These are phyloP conservation scores for Copidosoma floridanum DNA, from an alignment of 1,140 invertebrate species.

Conservation along the genomic window DNA sequence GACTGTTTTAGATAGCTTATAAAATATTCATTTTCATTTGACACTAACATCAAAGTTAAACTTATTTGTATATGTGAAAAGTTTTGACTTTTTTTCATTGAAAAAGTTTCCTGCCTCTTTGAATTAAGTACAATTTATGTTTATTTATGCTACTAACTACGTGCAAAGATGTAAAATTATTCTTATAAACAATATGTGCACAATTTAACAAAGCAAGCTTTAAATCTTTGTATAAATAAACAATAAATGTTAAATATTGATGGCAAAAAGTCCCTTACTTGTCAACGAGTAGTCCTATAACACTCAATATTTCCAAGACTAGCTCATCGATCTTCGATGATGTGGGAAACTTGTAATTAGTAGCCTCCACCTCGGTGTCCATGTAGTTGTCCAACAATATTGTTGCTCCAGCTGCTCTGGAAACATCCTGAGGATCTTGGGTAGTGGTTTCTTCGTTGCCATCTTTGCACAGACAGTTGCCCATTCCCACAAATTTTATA, in stretches of 20 bases:
- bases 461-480: slow-evolving; percentile 65
- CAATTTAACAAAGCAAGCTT: neutral
- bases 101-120: too few species aligned
- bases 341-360: slow-evolving; percentile 49
- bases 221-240: too few species aligned
- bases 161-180: too few species aligned
- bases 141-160: too few species aligned
- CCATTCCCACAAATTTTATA: slow-evolving; percentile 56
- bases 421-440: neutral
- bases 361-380: slow-evolving; percentile 36
- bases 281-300: slow-evolving; percentile 80
- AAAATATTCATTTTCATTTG: too few species aligned
- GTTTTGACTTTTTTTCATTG: too few species aligned
- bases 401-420: slow-evolving; percentile 37
- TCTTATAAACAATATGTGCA: neutral
- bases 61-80: too few species aligned
- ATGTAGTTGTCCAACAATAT: slow-evolving; percentile 40
- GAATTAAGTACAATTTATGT: neutral
- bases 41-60: too few species aligned
- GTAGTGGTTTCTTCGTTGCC: slow-evolving; percentile 47
- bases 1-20: too few species aligned
- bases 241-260: neutral
- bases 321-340: slow-evolving; percentile 65
- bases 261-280: slow-evolving; percentile 60
- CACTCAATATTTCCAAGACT: slow-evolving; percentile 75